Evolutionary conservation across 2,888 invertebrate genomes (phyloP).

Genomic region (Rhimphoctona megacephalus): DNA sequence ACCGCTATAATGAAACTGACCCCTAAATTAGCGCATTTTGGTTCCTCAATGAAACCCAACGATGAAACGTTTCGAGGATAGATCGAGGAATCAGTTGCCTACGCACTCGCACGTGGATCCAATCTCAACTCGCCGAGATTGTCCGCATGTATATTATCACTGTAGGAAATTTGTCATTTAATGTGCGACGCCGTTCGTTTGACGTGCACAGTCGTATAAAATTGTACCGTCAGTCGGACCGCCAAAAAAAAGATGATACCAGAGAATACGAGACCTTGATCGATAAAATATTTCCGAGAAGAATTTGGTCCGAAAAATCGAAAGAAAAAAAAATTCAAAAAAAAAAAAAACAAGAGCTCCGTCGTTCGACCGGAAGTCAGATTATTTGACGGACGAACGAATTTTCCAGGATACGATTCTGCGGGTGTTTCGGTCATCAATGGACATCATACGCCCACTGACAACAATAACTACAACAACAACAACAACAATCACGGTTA

Average conservation of each 20-base stretch:
- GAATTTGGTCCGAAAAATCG: neutral
- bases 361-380: neutral
- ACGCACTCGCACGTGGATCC: constrained; percentile 53
- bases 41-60: neutral
- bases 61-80: constrained; percentile 27
- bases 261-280: neutral
- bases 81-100: constrained; percentile 48
- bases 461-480: constrained; percentile 39
- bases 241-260: neutral
- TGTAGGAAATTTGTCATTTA: constrained; percentile 30
- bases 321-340: neutral
- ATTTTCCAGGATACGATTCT: constrained; percentile 82
- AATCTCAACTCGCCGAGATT: constrained; percentile 28
- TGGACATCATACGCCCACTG: constrained; percentile 74
- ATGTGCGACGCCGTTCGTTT: constrained; percentile 37
- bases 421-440: constrained; percentile 81
- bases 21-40: neutral
- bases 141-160: constrained; percentile 15
- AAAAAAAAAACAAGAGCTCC: constrained; percentile 12
- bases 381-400: constrained; percentile 24
- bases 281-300: neutral
- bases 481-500: constrained; percentile 70
- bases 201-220: neutral
- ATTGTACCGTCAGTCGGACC: neutral
- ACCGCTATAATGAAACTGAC: neutral